Evolutionary conservation across 1,140 invertebrate species (phyloP).

Genomic region (Ips nitidus): DNA sequence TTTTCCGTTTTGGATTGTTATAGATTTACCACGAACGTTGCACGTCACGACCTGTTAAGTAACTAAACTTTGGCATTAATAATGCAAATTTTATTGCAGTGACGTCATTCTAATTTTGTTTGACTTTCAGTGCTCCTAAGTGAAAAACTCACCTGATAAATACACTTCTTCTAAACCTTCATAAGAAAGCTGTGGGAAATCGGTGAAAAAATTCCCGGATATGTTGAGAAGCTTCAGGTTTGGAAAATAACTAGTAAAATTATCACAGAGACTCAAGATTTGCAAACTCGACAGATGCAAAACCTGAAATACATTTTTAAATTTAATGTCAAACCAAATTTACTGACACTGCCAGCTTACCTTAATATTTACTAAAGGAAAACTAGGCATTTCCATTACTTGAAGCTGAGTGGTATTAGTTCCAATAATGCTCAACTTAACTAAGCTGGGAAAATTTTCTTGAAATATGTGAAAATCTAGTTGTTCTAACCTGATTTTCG

Average conservation of each 20-base stretch:
- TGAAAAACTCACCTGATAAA: constrained; percentile 21
- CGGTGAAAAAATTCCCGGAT: constrained; percentile 30
- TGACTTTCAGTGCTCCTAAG: too few species aligned
- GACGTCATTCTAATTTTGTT: too few species aligned
- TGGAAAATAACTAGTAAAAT: constrained; percentile 33
- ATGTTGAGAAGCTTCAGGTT: constrained; percentile 31
- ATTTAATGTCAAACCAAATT: background rate
- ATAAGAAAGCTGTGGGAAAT: constrained; percentile 23
- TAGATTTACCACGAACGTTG: too few species aligned
- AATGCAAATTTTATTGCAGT: too few species aligned
- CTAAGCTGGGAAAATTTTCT: constrained; percentile 11
- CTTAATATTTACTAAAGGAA: background rate
- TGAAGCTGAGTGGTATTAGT: constrained; percentile 10
- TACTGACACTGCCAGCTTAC: background rate
- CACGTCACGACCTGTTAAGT: too few species aligned
- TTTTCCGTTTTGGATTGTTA: too few species aligned
- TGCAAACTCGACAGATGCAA: constrained; percentile 24
- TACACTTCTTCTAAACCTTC: constrained; percentile 21
- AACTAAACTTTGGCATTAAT: too few species aligned
- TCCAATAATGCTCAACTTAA: constrained; percentile 14
- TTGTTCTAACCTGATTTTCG: constrained; percentile 4
- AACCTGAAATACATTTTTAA: constrained; percentile 29
- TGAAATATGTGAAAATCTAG: constrained; percentile 21
- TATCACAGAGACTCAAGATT: constrained; percentile 31
- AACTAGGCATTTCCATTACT: constrained; percentile 6